Base-by-base conservation (phyloP, 2,113 vertebrate species). In the Neomonachus schauinslandi region DNA sequence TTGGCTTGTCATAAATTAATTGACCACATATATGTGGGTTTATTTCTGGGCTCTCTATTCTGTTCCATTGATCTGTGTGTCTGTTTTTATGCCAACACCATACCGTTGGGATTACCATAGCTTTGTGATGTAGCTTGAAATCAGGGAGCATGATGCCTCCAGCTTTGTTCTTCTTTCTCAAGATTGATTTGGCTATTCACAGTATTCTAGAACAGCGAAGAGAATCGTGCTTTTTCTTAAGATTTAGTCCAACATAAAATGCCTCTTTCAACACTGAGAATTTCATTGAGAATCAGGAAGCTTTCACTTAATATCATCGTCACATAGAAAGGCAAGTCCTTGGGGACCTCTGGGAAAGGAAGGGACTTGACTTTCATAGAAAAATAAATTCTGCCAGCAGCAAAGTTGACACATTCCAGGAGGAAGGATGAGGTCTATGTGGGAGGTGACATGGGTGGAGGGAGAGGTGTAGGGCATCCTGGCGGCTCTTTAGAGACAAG, bases 261-360 rank as follows among this genome's bases (percentile, higher is more conserved):
- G 18, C 46, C 21, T 84, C 51, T 77, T 71, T 90, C 10, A 16
- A n/a, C 81, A 59, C 28, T 61, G 80, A 91, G 92, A 80, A 81
- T 71, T 74, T 84, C 53, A 51, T 72, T 39, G 77, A n/a, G 77
- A 90, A 57, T 90, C 77, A 81, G 77, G 93, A 72, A 19, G 33
- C n/a, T 51, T 81, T 91, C 83, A 69, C 24, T 76, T 82, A 72
- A 49, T 74, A 69, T 53, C 21, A 4, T 28, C 26, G 57, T 71
- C 65, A 53, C 4, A 1, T 33, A 51, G 26, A 7, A 87, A 86
- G 9, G 19, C 51, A 77, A 61, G 49, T 84, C 77, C 51, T 91
- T 71, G 14, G 72, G 86, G 95, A 89, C 63, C 21, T 86, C 69
- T 51, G 67, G n/a, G 67, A 69, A 92, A 71, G 72, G 72, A 96